These are phyloP conservation scores for Dromiciops gliroides DNA, from an alignment of 2,113 vertebrate species.

Conservation along the genomic window DNA sequence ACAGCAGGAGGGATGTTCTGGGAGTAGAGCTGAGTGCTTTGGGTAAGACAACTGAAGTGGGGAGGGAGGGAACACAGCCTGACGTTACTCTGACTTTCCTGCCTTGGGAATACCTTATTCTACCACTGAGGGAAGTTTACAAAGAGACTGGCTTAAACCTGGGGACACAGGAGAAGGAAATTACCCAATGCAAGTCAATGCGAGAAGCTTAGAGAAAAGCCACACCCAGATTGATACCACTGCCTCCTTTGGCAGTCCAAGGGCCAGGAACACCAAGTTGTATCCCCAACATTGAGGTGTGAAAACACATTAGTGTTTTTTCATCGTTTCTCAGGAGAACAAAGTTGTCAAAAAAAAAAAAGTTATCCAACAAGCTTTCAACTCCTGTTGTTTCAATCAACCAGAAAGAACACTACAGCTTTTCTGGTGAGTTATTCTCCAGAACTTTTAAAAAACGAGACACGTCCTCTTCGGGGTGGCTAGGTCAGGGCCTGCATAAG, in stretches of 20 bases:
- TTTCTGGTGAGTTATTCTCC: neutral
- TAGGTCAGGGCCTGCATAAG: neutral
- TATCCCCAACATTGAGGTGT: neutral
- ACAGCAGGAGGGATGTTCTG: neutral
- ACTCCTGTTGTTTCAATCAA: neutral
- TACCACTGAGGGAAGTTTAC: too few relatives aligned
- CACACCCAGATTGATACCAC: neutral
- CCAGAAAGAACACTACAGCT: neutral
- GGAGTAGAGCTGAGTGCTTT: neutral
- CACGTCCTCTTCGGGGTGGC: neutral
- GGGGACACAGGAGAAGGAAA: neutral
- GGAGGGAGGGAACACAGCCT: neutral
- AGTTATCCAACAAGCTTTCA: neutral
- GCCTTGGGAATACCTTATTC: too few relatives aligned
- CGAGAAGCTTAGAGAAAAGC: neutral
- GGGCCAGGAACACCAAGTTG: neutral
- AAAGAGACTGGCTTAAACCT: neutral
- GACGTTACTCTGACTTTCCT: neutral
- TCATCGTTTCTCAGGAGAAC: neutral
- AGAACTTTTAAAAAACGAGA: neutral
- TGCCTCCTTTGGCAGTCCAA: neutral
- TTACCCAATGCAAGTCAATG: neutral
- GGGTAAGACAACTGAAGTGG: neutral
- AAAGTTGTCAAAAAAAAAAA: neutral
- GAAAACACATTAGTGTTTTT: neutral